Evolutionary conservation across 2,888 invertebrate species (phyloP), one percentile per base, ranked within the genome.

Genomic region (Leptogaster cylindrica): DNA sequence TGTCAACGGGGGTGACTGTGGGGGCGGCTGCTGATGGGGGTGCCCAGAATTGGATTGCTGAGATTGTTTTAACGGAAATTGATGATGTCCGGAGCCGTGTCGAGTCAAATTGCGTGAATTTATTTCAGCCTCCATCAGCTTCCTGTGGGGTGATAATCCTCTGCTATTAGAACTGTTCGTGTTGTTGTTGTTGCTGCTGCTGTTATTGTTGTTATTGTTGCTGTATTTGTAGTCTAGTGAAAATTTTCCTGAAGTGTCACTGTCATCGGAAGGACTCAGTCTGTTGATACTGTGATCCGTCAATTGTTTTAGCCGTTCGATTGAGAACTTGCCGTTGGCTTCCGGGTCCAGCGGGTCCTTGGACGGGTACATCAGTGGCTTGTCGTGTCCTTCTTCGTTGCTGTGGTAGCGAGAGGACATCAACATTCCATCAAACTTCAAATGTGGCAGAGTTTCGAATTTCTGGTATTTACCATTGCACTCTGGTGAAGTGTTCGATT

Each of bases 261-360:
- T 65, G 18, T 51, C 66, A 2, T 74, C 74, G 2, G 73, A 73
- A 20, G 81, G 79, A 75, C 80, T 79, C 2, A 79, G 71, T n/a
- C 80, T 76, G 72, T 76, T 80, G 63, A 78, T 73, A 25, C 74
- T 75, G 46, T 75, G 74, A 66, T 81, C 81, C 16, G 79, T 76
- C 71, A 81, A 74, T 70, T 81, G 71, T 72, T 81, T 81, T 2
- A 81, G 72, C 2, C 80, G 75, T 67, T 81, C 81, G 28, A 81
- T 77, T 12, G 80, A 79, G 66, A 77, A 79, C 66, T 75, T 75
- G 3, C 76, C 77, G 71, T 74, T 76, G 18, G 68, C 39, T 14
- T 74, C 73, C n/a, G 68, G 23, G 12, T 72, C 72, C 6, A 46
- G 12, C 7, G 14, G 3, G 1, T 70, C 68, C 12, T 68, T 68